Base-by-base conservation (phyloP, 1,140 invertebrate genomes). In the Calosoma granatense region DNA sequence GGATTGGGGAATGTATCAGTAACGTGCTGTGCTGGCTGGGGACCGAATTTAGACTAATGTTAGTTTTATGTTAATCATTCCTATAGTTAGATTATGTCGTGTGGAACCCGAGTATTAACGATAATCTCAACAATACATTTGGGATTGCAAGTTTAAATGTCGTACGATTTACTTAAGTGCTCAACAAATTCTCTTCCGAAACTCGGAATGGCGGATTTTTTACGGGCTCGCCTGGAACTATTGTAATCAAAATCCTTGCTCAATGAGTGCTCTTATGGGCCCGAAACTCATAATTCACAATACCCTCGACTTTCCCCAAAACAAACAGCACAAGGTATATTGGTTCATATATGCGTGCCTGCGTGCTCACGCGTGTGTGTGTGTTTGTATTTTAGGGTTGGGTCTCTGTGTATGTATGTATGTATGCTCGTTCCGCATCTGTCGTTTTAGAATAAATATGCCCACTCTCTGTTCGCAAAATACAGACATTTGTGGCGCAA, bases 51-150 rank as follows among this genome's bases (percentile, higher is more conserved):
- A 57, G 59, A 60, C 56, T 62, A 62, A 62, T 62, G 61, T 58
- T 53, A 60, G 59, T 62, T 62, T 62, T 62, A 62, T 62, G 61
- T 62, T 60, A 62, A 62, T 62, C 56, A 58, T 57, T 60, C 36
- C 51, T 21, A 57, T 53, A 57, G 22, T 53, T 57, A 57, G 47
- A 57, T 57, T 47, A 23, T 52, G 55, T 54, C 51, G 36, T 56
- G 55, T 39, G 59, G 53, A 52, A 55, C 53, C 36, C 39, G 52
- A 53, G 59, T 21, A 60, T 60, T 53, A 60, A 53, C 55, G 52
- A 54, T 60, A 60, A 60, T 60, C 59, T 55, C 15, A 56, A 53
- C 51, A 54, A 30, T 52, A 54, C 26, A 59, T 43, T 47, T 11
- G 59, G 56, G 55, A 60, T 54, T 56, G 55, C 52, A 56, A 60